Evolutionary conservation across 2,113 vertebrate genomes (phyloP), one percentile per base, ranked within the genome.

Genomic region (Tetrax tetrax): DNA sequence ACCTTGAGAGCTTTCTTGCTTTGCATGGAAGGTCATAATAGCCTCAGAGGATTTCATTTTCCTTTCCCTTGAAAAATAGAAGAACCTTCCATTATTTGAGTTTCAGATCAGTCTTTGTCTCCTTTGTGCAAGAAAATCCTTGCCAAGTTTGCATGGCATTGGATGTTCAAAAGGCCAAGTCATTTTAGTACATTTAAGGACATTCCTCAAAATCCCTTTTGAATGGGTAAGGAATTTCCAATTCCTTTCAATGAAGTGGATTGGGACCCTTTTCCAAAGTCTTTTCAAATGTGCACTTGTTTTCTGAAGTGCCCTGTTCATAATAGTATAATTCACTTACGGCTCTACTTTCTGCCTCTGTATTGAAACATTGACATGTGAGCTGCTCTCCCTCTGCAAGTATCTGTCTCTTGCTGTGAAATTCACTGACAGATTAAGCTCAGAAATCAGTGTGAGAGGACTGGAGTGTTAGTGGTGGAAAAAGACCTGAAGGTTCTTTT

Each of bases 21-120:
- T 21, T 71, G 9, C 61, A 33, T 45, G 37, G 35, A 54, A 83
- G 11, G 63, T 84, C 84, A 50, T 76, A 35, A 64, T 25, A 72
- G 19, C 47, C 64, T 91, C 13, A 27, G 19, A 70, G 54, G 76
- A 71, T 92, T 75, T 64, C 37, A 28, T 87, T 90, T 81, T 38
- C 5, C 4, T 71, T 50, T 70, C 12, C 60, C 3, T 68, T 37
- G 20, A 74, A 59, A 95, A 94, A 81, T 2, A 82, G n/a, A 89
- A 82, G 27, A 71, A 4, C 38, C 23, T 80, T 79, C 29, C 17
- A 43, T n/a, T 96, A 33, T 81, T 88, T 83, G 53, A 75, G 35
- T 78, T 65, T 96, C 53, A 61, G 66, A 78, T 23, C 10, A 35
- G 6, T 93, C 83, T 96, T 89, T 96, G 61, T 82, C 53, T 95